phyloP scores from a whole-genome alignment of 2,888 invertebrate species.

The Spilarctia lutea region DNA sequence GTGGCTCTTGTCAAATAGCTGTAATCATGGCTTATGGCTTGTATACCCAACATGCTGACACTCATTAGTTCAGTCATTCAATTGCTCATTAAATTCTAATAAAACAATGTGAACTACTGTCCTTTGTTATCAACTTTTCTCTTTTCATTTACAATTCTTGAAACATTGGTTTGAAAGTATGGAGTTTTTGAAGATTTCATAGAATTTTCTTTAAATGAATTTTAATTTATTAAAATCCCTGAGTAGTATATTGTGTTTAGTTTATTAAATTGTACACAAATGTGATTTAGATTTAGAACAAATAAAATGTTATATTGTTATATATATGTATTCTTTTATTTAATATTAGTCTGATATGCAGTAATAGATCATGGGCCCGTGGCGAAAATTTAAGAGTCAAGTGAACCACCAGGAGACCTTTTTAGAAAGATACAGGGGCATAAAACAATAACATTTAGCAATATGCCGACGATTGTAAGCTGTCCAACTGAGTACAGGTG shows the following conservation, averaged over 20 bases:
- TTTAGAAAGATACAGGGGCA: too few relatives aligned
- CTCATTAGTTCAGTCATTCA: not conserved
- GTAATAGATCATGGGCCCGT: too few relatives aligned
- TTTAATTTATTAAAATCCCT: not conserved
- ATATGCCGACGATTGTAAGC: too few relatives aligned
- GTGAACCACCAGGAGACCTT: too few relatives aligned
- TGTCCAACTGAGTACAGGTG: too few relatives aligned
- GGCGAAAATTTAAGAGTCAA: too few relatives aligned
- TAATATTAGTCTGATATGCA: too few relatives aligned
- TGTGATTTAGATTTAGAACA: slow-evolving; percentile 68
- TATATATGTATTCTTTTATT: slow-evolving; percentile 1
- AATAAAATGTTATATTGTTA: slow-evolving; percentile 53
- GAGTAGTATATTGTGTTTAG: not conserved
- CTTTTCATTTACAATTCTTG: not conserved
- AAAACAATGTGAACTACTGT: not conserved
- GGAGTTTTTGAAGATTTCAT: not conserved
- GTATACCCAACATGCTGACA: not conserved
- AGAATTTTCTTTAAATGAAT: not conserved
- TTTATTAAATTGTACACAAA: slow-evolving; percentile 21
- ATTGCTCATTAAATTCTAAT: not conserved
- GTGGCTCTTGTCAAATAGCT: not conserved
- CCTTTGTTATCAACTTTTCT: not conserved
- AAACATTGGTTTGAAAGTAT: not conserved
- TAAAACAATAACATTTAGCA: too few relatives aligned
- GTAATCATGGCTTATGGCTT: not conserved